Base-by-base conservation (phyloP, 2,888 invertebrate species). In the Pogonocherus hispidulus region DNA sequence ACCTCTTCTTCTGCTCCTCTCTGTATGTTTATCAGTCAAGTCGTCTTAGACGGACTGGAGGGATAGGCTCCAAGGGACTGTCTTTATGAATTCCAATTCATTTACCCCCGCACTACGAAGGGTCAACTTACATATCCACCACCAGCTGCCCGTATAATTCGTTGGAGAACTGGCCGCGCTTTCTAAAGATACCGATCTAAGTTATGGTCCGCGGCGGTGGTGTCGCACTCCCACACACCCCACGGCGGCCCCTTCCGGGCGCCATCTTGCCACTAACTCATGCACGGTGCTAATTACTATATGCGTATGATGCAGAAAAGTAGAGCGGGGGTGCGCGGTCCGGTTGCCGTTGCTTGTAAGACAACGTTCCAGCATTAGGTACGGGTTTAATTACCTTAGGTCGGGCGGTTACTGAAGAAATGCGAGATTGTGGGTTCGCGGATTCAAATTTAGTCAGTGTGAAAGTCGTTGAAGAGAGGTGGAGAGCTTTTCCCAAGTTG, bases 201-300 rank as follows among this genome's bases (percentile, higher is more conserved):
- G 82, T 84, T 84, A 84, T 84, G 81, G 83, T 82, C 80, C 78
- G 80, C 78, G 79, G 79, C 80, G 78, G 78, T 77, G 79, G 79
- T 82, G 83, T 83, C 83, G 83, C 79, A 85, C 84, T 83, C 84
- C 84, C 82, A 85, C 84, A 83, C 83, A 73, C 80, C 78, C 83
- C 82, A 82, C 82, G 77, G 81, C 65, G 71, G 77, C 82, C 81
- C 78, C 81, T 85, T 85, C 85, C 85, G 84, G 84, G 78, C 83
- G 82, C 83, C 83, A 83, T 83, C 79, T 82, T 82, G 78, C 76
- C 78, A 81, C 80, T 81, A 80, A 81, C 79, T 81, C 81, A 75
- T 75, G 74, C 75, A 63, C 67, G 72, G 64, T 70, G 70, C 72
- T 74, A 75, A 73, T 74, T 72, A 76, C 74, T 56, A 35, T 62